Conservation (phyloP, 2,113 vertebrate species). For the Pachycephala philippinensis region DNA sequence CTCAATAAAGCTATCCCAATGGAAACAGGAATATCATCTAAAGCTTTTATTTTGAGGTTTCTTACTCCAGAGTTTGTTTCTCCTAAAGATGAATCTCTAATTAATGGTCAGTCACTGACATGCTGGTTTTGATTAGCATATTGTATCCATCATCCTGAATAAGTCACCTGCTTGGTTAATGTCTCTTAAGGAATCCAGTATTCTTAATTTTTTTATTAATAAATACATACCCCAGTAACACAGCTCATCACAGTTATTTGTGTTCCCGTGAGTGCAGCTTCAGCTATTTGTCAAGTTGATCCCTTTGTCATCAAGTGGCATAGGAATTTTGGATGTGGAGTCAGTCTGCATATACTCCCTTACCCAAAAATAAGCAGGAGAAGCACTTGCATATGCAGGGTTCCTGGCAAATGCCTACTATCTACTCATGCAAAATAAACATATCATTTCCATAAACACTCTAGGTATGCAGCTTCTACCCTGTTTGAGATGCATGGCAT, state of each 20-base stretch:
- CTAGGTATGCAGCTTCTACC: neutral
- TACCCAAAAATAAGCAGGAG: constrained; percentile 1
- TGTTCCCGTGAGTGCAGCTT: neutral
- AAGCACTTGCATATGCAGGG: neutral
- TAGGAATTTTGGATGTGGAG: neutral
- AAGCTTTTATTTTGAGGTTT: neutral
- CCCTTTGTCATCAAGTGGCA: neutral
- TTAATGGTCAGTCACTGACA: neutral
- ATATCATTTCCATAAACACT: neutral
- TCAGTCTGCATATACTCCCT: neutral
- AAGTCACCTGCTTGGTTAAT: neutral
- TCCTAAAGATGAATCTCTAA: neutral
- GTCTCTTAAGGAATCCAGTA: neutral
- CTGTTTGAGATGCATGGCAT: neutral
- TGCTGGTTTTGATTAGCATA: neutral
- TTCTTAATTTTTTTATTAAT: neutral
- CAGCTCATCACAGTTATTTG: neutral
- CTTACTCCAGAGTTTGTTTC: neutral
- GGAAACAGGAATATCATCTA: neutral
- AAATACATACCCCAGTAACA: neutral
- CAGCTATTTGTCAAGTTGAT: neutral
- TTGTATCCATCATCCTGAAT: neutral
- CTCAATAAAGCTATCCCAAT: neutral
- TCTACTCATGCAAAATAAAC: neutral
- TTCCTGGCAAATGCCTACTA: neutral